Conservation (phyloP, 2,113 vertebrate genomes). For the Promerops cafer region DNA sequence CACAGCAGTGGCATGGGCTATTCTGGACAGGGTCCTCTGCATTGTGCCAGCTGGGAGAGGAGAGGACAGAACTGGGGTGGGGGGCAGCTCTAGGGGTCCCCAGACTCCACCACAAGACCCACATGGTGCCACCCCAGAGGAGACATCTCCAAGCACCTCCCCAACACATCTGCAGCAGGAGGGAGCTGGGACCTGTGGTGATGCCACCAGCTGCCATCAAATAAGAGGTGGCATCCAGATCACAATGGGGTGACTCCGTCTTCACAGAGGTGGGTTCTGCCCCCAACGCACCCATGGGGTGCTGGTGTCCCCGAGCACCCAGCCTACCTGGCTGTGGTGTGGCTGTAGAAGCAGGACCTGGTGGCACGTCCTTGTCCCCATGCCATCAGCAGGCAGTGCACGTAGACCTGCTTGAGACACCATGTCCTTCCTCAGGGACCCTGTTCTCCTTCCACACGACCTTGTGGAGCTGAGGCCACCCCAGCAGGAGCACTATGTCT, state of each 20-base stretch:
- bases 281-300: not conserved
- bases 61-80: not conserved
- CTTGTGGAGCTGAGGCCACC: not conserved
- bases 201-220: fast-evolving
- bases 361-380: not conserved
- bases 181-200: not conserved
- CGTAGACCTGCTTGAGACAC: not conserved
- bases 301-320: fast-evolving
- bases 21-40: not conserved
- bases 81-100: fast-evolving
- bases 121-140: not conserved
- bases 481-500: not conserved
- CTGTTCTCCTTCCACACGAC: not conserved
- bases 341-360: conserved; percentile 40
- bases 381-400: conserved; percentile 10
- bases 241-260: not conserved
- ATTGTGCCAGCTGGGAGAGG: conserved; percentile 13
- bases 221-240: not conserved
- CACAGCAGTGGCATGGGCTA: not conserved
- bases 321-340: not conserved
- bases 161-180: not conserved
- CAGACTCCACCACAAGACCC: not conserved
- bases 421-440: not conserved
- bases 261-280: not conserved
- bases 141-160: not conserved